A percentile compares a stretch with the other conserved stretches of the same genome.
phyloP scores from a whole-genome alignment of 2,113 vertebrate genomes.

The Dendrocopos noguchii region DNA sequence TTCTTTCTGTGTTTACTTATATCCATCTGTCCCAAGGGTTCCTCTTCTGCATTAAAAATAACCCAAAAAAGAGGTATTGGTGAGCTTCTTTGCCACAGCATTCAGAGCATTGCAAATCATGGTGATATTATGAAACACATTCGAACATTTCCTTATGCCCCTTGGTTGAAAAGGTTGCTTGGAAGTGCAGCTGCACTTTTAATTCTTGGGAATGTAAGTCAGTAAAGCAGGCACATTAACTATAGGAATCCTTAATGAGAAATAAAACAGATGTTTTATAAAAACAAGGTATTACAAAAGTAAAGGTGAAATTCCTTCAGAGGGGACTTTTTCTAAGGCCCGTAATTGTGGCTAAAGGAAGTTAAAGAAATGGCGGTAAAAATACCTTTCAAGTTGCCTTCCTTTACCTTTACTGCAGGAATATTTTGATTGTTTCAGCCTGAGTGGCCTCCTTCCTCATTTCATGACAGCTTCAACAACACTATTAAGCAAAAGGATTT shows the following conservation, averaged over 20 bases:
- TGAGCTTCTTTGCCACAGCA: background rate
- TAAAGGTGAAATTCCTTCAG: background rate
- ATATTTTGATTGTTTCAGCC: slow-evolving; percentile 3
- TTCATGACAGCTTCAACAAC: background rate
- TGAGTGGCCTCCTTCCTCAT: background rate
- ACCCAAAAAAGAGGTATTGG: background rate
- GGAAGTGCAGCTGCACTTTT: background rate
- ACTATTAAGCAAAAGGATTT: background rate
- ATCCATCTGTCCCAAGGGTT: background rate
- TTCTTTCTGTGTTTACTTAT: background rate
- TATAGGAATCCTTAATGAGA: background rate
- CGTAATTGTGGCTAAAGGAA: background rate
- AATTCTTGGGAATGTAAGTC: background rate
- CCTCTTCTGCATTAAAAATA: background rate
- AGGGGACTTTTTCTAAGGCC: background rate
- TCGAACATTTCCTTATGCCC: background rate
- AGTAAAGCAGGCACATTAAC: background rate
- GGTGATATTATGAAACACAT: background rate
- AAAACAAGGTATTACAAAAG: background rate
- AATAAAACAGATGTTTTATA: background rate
- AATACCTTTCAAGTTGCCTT: background rate
- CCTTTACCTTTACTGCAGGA: background rate
- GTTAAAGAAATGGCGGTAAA: background rate
- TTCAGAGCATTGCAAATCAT: slow-evolving; percentile 20
- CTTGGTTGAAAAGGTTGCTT: background rate